A percentile compares a stretch with the other conserved stretches of the same genome.
Evolutionary conservation across 2,113 vertebrate species (phyloP).

Genomic region (Acrocephalus kingi): DNA sequence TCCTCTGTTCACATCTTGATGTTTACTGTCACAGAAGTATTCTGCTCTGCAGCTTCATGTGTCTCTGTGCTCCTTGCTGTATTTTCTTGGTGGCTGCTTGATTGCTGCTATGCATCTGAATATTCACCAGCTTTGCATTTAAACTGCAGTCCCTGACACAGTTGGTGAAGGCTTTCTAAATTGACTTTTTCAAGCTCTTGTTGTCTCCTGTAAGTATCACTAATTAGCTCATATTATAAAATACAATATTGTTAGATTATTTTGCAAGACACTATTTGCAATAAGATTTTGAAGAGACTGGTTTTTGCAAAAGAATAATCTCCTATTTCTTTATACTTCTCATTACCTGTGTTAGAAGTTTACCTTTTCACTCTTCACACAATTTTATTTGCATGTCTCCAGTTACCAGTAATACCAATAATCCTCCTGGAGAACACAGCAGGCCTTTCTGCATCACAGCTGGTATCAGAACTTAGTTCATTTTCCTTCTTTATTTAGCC

Average conservation of each 20-base stretch:
- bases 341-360: not conserved
- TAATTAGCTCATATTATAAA: not conserved
- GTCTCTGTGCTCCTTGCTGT: not conserved
- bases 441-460: not conserved
- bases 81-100: not conserved
- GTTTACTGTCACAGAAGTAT: not conserved
- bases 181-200: not conserved
- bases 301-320: not conserved
- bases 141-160: not conserved
- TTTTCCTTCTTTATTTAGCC: conserved; percentile 34
- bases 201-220: not conserved
- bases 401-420: not conserved
- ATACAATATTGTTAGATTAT: not conserved
- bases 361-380: not conserved
- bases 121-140: not conserved
- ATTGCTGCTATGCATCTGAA: not conserved
- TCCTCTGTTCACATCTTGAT: not conserved
- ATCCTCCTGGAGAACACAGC: not conserved
- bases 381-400: not conserved
- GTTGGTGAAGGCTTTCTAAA: not conserved
- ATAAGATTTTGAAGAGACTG: not conserved
- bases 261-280: not conserved
- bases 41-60: not conserved
- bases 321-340: not conserved
- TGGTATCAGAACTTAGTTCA: not conserved